These are phyloP conservation scores for Epistrophella euchroma DNA, from an alignment of 2,888 invertebrate genomes.

Conservation along the genomic window DNA sequence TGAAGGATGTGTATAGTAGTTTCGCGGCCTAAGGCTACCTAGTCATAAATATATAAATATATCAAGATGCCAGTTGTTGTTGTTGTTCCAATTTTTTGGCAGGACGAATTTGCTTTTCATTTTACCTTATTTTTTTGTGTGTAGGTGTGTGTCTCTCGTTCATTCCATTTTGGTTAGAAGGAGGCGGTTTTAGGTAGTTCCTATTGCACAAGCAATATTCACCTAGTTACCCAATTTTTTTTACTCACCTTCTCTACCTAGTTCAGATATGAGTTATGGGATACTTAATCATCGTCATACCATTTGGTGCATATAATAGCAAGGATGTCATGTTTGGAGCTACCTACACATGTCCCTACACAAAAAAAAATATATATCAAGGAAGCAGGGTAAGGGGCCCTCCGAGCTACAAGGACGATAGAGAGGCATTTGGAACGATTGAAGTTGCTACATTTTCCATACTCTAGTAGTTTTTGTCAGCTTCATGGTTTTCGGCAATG, in stretches of 20 bases:
- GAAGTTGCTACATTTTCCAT: constrained; percentile 47
- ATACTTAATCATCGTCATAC: constrained; percentile 73
- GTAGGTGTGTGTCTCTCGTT: background rate
- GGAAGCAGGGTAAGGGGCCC: background rate
- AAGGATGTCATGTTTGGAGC: constrained; percentile 56
- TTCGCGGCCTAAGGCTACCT: background rate
- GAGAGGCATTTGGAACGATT: constrained; percentile 38
- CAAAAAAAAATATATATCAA: background rate
- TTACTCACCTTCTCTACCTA: background rate
- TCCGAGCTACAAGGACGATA: constrained; percentile 15
- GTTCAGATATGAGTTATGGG: constrained; percentile 56
- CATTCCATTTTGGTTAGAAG: background rate
- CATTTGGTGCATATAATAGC: constrained; percentile 65
- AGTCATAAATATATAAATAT: constrained; percentile 1
- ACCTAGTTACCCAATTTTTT: constrained; percentile 56
- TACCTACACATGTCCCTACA: constrained; percentile 51
- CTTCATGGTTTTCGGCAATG: constrained; percentile 28
- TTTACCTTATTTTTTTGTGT: constrained; percentile 8
- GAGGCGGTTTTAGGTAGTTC: background rate
- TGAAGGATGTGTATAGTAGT: constrained; percentile 8
- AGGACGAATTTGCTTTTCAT: constrained; percentile 6
- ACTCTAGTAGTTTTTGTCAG: constrained; percentile 10
- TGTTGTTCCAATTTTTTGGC: constrained; percentile 35
- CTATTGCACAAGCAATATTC: constrained; percentile 34
- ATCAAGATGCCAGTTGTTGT: constrained; percentile 47